Evolutionary conservation across 2,888 invertebrate species (phyloP), one percentile per base, ranked within the genome.

Genomic region (Sylvicola cinctus): DNA sequence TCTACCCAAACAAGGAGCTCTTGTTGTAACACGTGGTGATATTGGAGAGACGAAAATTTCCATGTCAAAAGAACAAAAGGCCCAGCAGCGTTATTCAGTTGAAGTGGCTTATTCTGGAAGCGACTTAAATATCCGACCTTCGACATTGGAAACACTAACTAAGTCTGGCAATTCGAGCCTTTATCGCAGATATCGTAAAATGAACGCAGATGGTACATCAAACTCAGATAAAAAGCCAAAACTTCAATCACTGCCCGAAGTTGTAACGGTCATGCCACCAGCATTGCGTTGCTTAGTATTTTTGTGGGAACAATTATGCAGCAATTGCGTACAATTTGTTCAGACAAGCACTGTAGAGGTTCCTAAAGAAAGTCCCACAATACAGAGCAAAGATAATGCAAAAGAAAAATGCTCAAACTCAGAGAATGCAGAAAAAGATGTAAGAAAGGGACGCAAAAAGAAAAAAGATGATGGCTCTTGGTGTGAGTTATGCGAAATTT

Each of bases 401-500:
- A 20, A 3, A 23, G 23, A 12, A 23, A 14, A 6, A 15, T 32
- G 4, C 11, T 13, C 11, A 14, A 11, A 7, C 11, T 14, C 8
- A 26, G 45, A 44, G 32, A 39, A 37, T 12, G 15, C 34, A 13
- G 56, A 56, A 2, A 55, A 52, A 38, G 57, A 57, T 13, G 44
- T 39, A 14, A 49, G 51, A 38, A 55, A 52, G 36, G 36, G 46
- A 3, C 49, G 51, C 23, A 51, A 50, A 34, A 56, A 56, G 44
- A 56, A 56, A 29, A 57, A 54, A 39, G 46, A 58, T 35, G 57
- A 56, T 32, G 55, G 55, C 23, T 54, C 55, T 23, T 58, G 55
- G 42, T 95, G 95, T 58, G 93, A 95, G 54, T 62, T 95, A 26
- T 95, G 95, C 51, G 84, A 80, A 4, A 72, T 74, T 23, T 63